Conservation (phyloP, 2,113 vertebrate genomes). For the Vicugna pacos region DNA sequence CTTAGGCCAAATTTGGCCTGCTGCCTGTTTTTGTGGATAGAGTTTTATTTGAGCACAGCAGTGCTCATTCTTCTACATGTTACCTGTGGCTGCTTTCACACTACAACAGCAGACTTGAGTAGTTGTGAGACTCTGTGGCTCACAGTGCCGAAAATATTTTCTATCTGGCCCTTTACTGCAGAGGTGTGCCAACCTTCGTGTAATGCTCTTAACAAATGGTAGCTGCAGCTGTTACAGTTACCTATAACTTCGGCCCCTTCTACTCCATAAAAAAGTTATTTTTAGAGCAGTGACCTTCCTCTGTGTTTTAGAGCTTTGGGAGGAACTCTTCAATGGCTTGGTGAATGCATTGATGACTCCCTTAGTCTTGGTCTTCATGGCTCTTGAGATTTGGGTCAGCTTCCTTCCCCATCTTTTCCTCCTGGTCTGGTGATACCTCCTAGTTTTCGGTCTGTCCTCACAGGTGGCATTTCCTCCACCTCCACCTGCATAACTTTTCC, state of each 20-base stretch:
- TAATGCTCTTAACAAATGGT: neutral
- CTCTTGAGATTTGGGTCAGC: neutral
- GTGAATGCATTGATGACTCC: neutral
- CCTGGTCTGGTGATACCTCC: neutral
- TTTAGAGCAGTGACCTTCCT: neutral
- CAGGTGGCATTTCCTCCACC: neutral
- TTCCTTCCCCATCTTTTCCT: neutral
- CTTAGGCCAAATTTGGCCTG: neutral
- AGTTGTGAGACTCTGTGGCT: neutral
- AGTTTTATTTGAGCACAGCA: neutral
- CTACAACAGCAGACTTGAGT: neutral
- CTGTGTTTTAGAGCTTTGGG: neutral
- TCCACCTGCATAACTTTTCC: neutral
- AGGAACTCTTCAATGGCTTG: neutral
- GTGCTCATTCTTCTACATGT: neutral
- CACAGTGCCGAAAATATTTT: neutral
- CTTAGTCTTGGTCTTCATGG: neutral
- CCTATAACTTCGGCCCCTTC: neutral
- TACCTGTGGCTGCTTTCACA: neutral
- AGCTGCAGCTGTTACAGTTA: neutral
- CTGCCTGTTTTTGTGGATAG: neutral
- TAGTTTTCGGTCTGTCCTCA: neutral
- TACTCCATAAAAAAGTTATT: neutral
- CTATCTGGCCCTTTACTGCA: neutral
- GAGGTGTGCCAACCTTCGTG: neutral